These are phyloP conservation scores for Myrmophylax atrothorax DNA, from an alignment of 2,113 vertebrate species.

Conservation along the genomic window DNA sequence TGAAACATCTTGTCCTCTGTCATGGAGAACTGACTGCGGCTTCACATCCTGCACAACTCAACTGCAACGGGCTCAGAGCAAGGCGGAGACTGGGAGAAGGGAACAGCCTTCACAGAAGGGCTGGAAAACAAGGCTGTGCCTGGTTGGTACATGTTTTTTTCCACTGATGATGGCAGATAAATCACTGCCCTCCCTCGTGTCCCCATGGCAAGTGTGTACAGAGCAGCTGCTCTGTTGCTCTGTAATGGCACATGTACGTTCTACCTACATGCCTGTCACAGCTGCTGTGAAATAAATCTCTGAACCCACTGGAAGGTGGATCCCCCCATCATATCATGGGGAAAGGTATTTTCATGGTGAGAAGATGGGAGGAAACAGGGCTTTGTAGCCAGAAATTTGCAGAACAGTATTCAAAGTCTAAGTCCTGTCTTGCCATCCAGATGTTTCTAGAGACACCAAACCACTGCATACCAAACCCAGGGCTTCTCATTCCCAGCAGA, in stretches of 20 bases:
- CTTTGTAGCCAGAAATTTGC: constrained; percentile 12
- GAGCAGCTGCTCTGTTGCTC: constrained; percentile 26
- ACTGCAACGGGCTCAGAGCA: background rate
- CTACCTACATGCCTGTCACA: constrained; percentile 9
- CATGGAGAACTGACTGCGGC: background rate
- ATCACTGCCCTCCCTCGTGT: background rate
- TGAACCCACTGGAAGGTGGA: constrained; percentile 29
- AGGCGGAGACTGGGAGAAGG: background rate
- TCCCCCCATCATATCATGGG: background rate
- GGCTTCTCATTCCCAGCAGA: constrained; percentile 45
- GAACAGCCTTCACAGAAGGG: background rate
- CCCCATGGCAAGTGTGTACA: background rate
- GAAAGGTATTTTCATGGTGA: background rate
- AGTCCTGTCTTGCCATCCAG: constrained; percentile 24
- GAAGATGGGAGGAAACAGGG: background rate
- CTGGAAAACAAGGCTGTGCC: background rate
- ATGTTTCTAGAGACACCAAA: constrained; percentile 31
- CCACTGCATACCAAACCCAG: constrained; percentile 5
- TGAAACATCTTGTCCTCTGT: background rate
- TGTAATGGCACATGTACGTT: background rate
- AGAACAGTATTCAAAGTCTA: background rate
- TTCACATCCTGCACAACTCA: background rate
- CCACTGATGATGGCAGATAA: background rate
- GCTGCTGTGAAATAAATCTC: constrained; percentile 53
- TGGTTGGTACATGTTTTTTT: background rate